phyloP scores from a whole-genome alignment of 2,797 vertebrate genomes.

The Gambusia yucatana region DNA sequence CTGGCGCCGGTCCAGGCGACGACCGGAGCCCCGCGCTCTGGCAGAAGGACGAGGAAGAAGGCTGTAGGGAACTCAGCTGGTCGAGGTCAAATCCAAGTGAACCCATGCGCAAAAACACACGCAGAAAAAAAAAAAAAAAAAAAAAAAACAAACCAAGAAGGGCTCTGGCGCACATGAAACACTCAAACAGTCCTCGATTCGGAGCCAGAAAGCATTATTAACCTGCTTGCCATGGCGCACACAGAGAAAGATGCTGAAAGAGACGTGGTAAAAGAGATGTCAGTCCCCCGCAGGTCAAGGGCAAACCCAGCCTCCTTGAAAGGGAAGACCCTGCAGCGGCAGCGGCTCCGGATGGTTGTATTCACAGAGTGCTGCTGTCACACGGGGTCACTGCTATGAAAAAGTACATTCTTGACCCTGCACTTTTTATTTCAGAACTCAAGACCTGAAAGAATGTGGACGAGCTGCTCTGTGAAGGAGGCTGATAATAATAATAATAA shows the following conservation, averaged over 20 bases:
- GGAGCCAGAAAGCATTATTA: constrained; percentile 31
- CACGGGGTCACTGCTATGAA: constrained; percentile 35
- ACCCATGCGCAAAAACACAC: constrained; percentile 20
- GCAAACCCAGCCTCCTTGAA: constrained; percentile 30
- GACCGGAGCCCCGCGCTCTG: constrained; percentile 58
- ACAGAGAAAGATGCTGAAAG: constrained; percentile 29
- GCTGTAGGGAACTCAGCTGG: constrained; percentile 69
- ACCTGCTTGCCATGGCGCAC: constrained; percentile 37
- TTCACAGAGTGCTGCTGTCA: constrained; percentile 24
- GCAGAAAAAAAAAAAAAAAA: background rate
- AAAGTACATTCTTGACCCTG: constrained; percentile 50
- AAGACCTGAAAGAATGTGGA: constrained; percentile 33
- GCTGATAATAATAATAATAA: constrained; percentile 2
- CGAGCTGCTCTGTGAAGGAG: constrained; percentile 6
- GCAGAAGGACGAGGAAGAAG: constrained; percentile 49
- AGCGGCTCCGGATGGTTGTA: constrained; percentile 32
- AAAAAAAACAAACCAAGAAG: background rate
- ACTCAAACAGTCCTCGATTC: constrained; percentile 20
- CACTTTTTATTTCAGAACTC: constrained; percentile 31
- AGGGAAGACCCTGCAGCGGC: constrained; percentile 39
- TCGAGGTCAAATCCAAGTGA: constrained; percentile 51
- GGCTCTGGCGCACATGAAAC: constrained; percentile 21
- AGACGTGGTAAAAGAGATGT: constrained; percentile 33
- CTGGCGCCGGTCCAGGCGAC: constrained; percentile 62
- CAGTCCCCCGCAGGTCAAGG: constrained; percentile 42